Base-by-base conservation (phyloP, 2,888 invertebrate species). In the Polydrusus tereticollis region DNA sequence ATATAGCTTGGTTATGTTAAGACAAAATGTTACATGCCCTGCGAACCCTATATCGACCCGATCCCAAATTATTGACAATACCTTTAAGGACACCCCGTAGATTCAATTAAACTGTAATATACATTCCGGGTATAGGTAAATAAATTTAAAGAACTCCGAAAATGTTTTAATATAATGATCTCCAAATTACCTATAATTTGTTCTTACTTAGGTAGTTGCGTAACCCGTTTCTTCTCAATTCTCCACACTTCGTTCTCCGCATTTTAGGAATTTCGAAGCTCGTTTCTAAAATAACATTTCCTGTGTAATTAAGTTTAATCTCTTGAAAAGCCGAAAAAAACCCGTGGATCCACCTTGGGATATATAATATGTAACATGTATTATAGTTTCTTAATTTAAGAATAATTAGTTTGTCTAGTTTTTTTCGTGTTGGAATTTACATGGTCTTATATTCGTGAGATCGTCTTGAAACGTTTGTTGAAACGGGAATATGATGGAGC, bases 291-390 rank as follows among this genome's bases (percentile, higher is more conserved):
- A 18, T 14, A 21, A 26, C 20, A 43, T 36, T 64, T 64, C 64
- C 64, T 64, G 64, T 64, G 29, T 64, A 64, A 64, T 64, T 29
- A 64, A 47, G 6, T 8, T 50, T 64, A 64, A 21, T 41, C 45
- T 29, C 20, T 41, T 41, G 14, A 64, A 64, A 64, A 38, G 16
- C 38, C 0, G 7, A 45, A 36, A 47, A 64, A 36, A 63, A 50
- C 50, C 8, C 47, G 52, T 29, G 29, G 18, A 21, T 36, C 33
- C 38, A 52, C 64, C 50, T 64, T 29, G 21, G 62, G 43, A 26
- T 29, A 62, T 14, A n/a, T 20, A 7, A 45, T 45, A 20, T 29
- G 23, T 55, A 55, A 23, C n/a, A 50, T 50, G 50, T 50, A 26
- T 23, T n/a, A n/a, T n/a, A n/a, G n/a, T 26, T 12, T 47, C 29